Percentiles rank a stretch among this genome's conserved stretches.
phyloP scores from a whole-genome alignment of 64 coral and sea anemone species.

The Pocillopora verrucosa region DNA sequence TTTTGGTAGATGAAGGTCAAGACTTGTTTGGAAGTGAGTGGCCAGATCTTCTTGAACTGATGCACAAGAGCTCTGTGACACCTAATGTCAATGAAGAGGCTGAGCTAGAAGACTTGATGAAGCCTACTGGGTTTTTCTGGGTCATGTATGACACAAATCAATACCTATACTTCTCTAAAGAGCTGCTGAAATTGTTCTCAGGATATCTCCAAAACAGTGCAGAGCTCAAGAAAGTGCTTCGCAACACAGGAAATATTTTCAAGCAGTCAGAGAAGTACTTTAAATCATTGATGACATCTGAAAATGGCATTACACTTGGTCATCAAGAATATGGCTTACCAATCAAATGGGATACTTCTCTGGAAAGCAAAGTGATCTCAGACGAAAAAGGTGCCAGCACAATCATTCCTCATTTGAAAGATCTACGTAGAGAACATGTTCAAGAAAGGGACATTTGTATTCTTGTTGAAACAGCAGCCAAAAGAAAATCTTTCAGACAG shows the following conservation, averaged over 20 bases:
- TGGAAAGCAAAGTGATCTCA: not conserved
- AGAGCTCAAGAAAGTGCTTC: conserved; percentile 25
- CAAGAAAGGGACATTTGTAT: not conserved
- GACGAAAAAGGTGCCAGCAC: not conserved
- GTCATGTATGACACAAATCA: conserved; percentile 72
- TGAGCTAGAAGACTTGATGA: not conserved
- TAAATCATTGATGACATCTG: no score
- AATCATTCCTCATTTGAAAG: not conserved
- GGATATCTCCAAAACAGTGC: not conserved
- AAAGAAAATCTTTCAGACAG: no score
- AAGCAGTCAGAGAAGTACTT: not conserved
- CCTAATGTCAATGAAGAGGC: not conserved
- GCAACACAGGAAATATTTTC: conserved; percentile 71
- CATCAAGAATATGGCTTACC: not conserved
- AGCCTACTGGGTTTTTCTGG: conserved; percentile 35
- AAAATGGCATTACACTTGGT: no score
- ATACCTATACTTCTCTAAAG: conserved; percentile 21
- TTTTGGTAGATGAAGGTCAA: conserved; percentile 78
- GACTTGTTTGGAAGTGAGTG: conserved; percentile 46
- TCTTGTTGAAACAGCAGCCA: not conserved
- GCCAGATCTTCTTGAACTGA: conserved; percentile 34
- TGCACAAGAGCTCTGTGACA: not conserved
- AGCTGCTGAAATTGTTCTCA: not conserved
- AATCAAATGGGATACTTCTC: not conserved
- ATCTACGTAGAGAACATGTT: not conserved